Evolutionary conservation across 1,140 invertebrate species (phyloP), one percentile per base, ranked within the genome.

Genomic region (Apis cerana): DNA sequence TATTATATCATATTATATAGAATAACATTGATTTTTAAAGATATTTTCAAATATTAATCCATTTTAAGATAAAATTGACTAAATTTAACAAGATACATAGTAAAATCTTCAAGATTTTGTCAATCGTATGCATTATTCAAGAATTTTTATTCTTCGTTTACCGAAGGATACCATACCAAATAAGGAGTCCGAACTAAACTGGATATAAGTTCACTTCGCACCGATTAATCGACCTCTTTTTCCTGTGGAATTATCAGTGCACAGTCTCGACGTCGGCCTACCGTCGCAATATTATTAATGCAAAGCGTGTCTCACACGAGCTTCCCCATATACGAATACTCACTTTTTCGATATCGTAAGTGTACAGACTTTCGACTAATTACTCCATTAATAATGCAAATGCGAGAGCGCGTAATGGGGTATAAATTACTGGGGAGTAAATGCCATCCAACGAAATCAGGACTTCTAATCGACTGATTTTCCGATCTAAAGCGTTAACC

Each of bases 351-450:
- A 17, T 52, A 50, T 59, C 67, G 65, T 77, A 86, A 86, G 75
- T 85, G 75, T 23, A 74, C 48, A 54, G 58, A 71, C 64, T 75
- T 80, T 74, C 79, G 74, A 75, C 87, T 91, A 92, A 92, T 91
- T 89, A 85, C 81, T 69, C 61, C 80, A 91, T 92, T 75, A 92
- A 92, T 91, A 92, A 92, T 92, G 84, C 90, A 91, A 52, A 75
- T 72, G 68, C 78, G 19, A 0, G 54, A 58, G 68, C 81, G 80
- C 85, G 74, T 86, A 88, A 86, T 83, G 85, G 80, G 84, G 85
- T 81, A 91, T 86, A 91, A 92, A 91, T 90, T 91, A 89, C 87
- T 27, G 69, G 58, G 68, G 56, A 71, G 72, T 74, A 83, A 89
- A 71, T 68, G 68, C 52, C 56, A 56, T 78, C 81, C 81, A 58